Evolutionary conservation across 2,113 vertebrate species (phyloP).

Genomic region (Pseudorhombus dupliciocellatus): DNA sequence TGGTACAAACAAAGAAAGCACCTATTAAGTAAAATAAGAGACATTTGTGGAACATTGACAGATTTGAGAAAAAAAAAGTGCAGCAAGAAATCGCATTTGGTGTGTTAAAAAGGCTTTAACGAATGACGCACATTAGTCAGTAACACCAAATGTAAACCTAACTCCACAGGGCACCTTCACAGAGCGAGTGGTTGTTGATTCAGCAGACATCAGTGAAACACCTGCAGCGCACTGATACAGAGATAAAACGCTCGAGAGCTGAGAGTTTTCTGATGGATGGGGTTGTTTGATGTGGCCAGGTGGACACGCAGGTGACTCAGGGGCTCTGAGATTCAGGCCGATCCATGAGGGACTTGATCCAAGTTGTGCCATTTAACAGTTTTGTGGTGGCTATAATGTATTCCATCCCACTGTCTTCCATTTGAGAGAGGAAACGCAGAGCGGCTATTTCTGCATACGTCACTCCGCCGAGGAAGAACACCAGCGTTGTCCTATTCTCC

Average conservation of each 20-base stretch:
- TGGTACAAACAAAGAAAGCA: not conserved
- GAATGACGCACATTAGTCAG: not conserved
- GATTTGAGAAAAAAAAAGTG: not conserved
- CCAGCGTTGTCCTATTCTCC: constrained; percentile 92
- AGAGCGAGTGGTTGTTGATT: constrained; percentile 15
- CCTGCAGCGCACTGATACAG: constrained; percentile 41
- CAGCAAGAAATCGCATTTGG: not conserved
- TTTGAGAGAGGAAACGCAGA: constrained; percentile 93
- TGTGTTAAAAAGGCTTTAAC: not conserved
- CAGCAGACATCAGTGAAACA: constrained; percentile 63
- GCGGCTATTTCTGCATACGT: constrained; percentile 95
- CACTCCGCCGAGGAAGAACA: constrained; percentile 97
- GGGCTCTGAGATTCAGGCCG: constrained; percentile 84
- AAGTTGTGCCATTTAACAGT: constrained; percentile 92
- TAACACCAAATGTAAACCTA: constrained; percentile 9
- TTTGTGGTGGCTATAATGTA: constrained; percentile 97
- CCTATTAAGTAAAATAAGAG: not conserved
- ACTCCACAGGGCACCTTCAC: constrained; percentile 14
- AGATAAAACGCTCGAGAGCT: constrained; percentile 29
- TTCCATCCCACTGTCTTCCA: constrained; percentile 96
- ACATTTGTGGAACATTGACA: not conserved
- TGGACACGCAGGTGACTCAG: constrained; percentile 64
- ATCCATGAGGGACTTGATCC: constrained; percentile 96
- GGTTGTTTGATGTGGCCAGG: constrained; percentile 44
- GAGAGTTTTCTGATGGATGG: constrained; percentile 29